Evolutionary conservation across 2,888 invertebrate species (phyloP), one percentile per base, ranked within the genome.

Genomic region (Pyrocoelia pectoralis): DNA sequence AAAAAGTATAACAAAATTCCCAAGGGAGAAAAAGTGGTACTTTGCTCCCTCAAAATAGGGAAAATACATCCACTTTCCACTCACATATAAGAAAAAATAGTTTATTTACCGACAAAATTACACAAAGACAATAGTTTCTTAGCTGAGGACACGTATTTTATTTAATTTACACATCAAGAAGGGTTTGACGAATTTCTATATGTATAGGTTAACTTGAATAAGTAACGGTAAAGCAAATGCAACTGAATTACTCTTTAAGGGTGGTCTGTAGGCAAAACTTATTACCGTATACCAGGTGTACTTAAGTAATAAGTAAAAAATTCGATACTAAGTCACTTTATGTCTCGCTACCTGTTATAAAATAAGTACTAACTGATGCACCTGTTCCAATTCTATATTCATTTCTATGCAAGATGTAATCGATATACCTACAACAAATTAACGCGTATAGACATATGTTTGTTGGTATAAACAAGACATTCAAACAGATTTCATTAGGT

Each of bases 401-500:
- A 56, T 41, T 65, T 55, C 19, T 61, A 55, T 64, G 65, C 65
- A 69, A 72, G 73, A 74, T 74, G 69, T 70, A 72, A 75, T 74
- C 72, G 70, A 72, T 71, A 69, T 66, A n/a, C n/a, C n/a, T n/a
- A 65, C 67, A 68, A 73, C 74, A 76, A 76, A 76, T 76, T 76
- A 74, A 74, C 70, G 69, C 70, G 67, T 66, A 62, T n/a, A n/a
- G 71, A 76, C 77, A 76, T 72, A 70, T 76, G 76, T 74, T 72
- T 68, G 54, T 68, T 70, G 62, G 65, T 68, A 69, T 71, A 70
- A 76, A 74, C 73, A 75, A 74, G 74, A 74, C 74, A 69, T 74
- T 72, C 68, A 66, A 72, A 73, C 74, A 72, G 77, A 78, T 77
- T 77, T 76, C 71, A 70, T 73, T 74, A 72, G 68, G 66, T 61